Percentiles rank a stretch among this genome's conserved stretches.
These are phyloP conservation scores for Drosophila repleta DNA, from an alignment of 1,140 invertebrate species.

Conservation along the genomic window DNA sequence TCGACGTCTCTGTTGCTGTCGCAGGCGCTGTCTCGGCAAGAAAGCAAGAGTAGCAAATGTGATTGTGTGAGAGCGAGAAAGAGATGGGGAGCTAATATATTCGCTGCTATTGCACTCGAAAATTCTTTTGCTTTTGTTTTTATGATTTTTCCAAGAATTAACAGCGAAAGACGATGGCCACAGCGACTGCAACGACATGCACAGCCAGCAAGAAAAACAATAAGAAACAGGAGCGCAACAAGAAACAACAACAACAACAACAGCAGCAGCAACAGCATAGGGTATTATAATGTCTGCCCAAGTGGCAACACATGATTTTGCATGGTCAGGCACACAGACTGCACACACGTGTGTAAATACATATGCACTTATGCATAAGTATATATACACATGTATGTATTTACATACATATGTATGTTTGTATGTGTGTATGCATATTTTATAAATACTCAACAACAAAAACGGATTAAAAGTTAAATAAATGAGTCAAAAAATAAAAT, in stretches of 20 bases:
- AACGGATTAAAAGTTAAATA: conserved; percentile 8
- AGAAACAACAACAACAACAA: conserved; percentile 41
- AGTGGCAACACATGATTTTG: conserved; percentile 76
- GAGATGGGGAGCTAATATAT: conserved; percentile 62
- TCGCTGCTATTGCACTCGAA: conserved; percentile 76
- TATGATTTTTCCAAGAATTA: conserved; percentile 76
- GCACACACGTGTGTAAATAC: conserved; percentile 45
- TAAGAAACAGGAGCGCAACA: conserved; percentile 28
- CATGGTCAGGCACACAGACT: conserved; percentile 41
- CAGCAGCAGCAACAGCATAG: conserved; percentile 34
- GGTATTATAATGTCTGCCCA: conserved; percentile 28
- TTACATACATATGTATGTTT: not conserved
- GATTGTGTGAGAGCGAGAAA: conserved; percentile 55
- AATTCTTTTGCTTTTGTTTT: conserved; percentile 80
- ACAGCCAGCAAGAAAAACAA: conserved; percentile 27
- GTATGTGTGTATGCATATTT: not conserved
- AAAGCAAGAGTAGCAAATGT: conserved; percentile 73
- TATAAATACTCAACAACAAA: not conserved
- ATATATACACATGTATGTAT: not conserved
- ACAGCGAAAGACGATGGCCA: conserved; percentile 57
- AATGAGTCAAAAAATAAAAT: conserved; percentile 14
- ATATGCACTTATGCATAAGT: not conserved
- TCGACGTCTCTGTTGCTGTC: not conserved
- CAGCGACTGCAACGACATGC: conserved; percentile 32
- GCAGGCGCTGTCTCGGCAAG: conserved; percentile 34